These are phyloP conservation scores for Drosophila tropicalis DNA, from an alignment of 1,140 invertebrate species.

Conservation along the genomic window DNA sequence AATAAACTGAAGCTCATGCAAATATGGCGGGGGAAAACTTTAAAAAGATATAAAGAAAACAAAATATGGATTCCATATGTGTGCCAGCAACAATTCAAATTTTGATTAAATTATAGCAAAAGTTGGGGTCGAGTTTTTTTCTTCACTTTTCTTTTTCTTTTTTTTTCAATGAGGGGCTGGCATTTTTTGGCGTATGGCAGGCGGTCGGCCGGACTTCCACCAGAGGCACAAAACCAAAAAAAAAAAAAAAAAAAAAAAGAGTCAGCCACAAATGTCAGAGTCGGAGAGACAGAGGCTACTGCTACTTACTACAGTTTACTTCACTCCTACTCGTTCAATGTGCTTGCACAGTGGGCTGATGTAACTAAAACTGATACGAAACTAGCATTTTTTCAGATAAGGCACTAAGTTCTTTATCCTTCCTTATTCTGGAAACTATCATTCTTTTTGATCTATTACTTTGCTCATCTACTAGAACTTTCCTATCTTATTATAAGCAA, in stretches of 20 bases:
- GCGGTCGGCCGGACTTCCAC: constrained; percentile 31
- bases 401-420: too few species aligned
- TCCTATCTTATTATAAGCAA: too few species aligned
- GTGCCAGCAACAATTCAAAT: constrained; percentile 42
- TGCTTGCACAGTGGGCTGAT: constrained; percentile 29
- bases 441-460: too few species aligned
- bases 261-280: constrained; percentile 8
- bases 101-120: constrained; percentile 57
- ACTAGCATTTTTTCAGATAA: too few species aligned
- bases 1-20: constrained; percentile 45
- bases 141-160: neutral
- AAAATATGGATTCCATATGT: constrained; percentile 29
- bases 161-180: neutral
- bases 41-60: constrained; percentile 27
- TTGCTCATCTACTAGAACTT: too few species aligned
- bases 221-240: constrained; percentile 20
- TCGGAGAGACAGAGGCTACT: constrained; percentile 48
- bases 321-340: constrained; percentile 32
- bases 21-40: constrained; percentile 34
- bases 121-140: constrained; percentile 15
- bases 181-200: constrained; percentile 59
- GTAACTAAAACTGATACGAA: neutral
- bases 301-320: constrained; percentile 41
- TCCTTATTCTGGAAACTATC: too few species aligned
- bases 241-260: neutral